phyloP scores from a whole-genome alignment of 2,113 vertebrate genomes.

The Psilopogon haemacephalus region DNA sequence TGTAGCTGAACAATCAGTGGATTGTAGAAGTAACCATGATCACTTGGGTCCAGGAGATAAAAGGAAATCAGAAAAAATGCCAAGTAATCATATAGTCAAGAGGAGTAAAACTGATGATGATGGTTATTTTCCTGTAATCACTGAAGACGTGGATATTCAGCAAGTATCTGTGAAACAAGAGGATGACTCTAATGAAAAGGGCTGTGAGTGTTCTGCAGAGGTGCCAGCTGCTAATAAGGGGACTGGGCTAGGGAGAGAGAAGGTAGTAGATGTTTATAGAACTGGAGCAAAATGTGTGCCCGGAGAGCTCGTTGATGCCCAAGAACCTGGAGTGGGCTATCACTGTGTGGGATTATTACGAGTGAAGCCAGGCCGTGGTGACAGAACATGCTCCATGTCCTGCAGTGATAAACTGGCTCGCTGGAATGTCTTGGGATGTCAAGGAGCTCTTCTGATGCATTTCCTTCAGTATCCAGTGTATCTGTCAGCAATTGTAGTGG shows the following conservation, averaged over 20 bases:
- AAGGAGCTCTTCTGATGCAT: conserved; percentile 91
- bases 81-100: conserved; percentile 29
- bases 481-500: conserved; percentile 83
- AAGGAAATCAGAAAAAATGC: conserved; percentile 22
- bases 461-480: conserved; percentile 88
- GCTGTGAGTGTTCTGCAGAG: not conserved
- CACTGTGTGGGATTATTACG: conserved; percentile 85
- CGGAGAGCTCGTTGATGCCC: conserved; percentile 76
- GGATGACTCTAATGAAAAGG: not conserved
- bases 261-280: conserved; percentile 80
- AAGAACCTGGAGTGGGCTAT: conserved; percentile 76
- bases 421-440: conserved; percentile 89
- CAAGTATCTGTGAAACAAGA: not conserved
- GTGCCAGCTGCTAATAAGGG: not conserved
- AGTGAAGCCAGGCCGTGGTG: conserved; percentile 91
- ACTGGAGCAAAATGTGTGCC: conserved; percentile 94
- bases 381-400: conserved; percentile 88
- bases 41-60: conserved; percentile 28
- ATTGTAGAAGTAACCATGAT: not conserved
- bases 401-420: conserved; percentile 93
- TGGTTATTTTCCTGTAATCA: not conserved
- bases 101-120: conserved; percentile 25
- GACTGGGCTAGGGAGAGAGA: not conserved
- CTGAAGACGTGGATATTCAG: not conserved
- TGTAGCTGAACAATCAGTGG: conserved; percentile 17